phyloP scores from a whole-genome alignment of 2,113 vertebrate genomes.

The Climacteris rufus region DNA sequence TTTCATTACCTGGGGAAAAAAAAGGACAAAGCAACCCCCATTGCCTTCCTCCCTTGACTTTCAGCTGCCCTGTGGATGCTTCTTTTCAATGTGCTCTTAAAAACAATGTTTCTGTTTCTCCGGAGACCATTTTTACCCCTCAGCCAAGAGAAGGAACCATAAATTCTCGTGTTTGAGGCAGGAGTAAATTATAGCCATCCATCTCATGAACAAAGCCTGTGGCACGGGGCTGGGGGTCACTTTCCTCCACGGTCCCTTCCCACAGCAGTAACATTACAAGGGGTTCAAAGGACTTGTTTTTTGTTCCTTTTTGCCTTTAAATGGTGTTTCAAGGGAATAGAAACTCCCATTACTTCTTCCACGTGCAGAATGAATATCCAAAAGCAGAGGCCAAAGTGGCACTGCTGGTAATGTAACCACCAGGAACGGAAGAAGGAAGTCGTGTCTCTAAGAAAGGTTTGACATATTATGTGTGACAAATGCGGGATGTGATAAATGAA shows the following conservation, averaged over 20 bases:
- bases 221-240: conserved; percentile 7
- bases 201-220: conserved; percentile 6
- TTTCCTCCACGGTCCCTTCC: neutral
- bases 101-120: neutral
- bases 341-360: neutral
- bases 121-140: conserved; percentile 3
- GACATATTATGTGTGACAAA: neutral
- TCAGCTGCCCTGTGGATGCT: neutral
- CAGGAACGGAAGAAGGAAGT: neutral
- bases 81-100: neutral
- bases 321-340: neutral
- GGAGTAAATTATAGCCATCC: conserved; percentile 62
- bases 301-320: neutral
- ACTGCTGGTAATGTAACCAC: neutral
- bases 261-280: neutral
- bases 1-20: neutral
- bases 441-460: neutral
- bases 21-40: neutral
- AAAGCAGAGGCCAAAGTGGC: neutral
- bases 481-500: neutral
- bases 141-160: conserved; percentile 15
- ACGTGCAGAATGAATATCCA: no score
- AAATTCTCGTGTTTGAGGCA: conserved; percentile 17
- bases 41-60: neutral
- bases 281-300: neutral